Conservation (phyloP, 2,797 vertebrate species). For the Artibeus jamaicensis region DNA sequence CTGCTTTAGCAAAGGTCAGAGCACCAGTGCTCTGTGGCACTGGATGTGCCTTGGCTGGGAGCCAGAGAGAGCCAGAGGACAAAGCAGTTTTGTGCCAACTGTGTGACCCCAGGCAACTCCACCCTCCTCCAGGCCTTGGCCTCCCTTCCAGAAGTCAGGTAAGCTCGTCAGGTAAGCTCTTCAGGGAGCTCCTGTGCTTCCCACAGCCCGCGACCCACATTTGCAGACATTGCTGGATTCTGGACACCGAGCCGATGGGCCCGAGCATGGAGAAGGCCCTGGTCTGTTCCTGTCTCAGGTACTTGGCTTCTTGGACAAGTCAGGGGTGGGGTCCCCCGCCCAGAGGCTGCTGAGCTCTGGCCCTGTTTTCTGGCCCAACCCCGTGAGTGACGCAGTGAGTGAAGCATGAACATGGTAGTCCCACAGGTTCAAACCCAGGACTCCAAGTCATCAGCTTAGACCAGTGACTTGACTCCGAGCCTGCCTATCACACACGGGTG, state of each 20-base stretch:
- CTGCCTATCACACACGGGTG: fast-evolving
- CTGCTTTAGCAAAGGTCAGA: background rate
- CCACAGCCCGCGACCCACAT: background rate
- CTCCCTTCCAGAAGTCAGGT: background rate
- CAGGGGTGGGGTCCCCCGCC: background rate
- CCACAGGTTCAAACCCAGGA: background rate
- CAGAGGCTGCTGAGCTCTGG: background rate
- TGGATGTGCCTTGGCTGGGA: fast-evolving
- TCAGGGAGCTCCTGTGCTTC: background rate
- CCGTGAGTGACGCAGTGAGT: too few species aligned
- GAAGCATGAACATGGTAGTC: background rate
- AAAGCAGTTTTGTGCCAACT: background rate
- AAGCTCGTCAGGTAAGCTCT: background rate
- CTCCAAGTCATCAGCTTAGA: fast-evolving
- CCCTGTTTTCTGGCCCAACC: background rate
- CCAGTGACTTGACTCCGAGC: fast-evolving
- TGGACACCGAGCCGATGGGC: background rate
- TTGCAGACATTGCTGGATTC: background rate
- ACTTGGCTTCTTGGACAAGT: background rate
- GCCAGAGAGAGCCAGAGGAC: background rate
- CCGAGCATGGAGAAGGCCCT: background rate
- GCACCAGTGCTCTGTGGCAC: fast-evolving
- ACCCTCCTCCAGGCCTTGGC: background rate
- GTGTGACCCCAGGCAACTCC: too few species aligned
- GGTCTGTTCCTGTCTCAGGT: background rate